phyloP scores from a whole-genome alignment of 2,113 vertebrate genomes.

The Pipra filicauda region DNA sequence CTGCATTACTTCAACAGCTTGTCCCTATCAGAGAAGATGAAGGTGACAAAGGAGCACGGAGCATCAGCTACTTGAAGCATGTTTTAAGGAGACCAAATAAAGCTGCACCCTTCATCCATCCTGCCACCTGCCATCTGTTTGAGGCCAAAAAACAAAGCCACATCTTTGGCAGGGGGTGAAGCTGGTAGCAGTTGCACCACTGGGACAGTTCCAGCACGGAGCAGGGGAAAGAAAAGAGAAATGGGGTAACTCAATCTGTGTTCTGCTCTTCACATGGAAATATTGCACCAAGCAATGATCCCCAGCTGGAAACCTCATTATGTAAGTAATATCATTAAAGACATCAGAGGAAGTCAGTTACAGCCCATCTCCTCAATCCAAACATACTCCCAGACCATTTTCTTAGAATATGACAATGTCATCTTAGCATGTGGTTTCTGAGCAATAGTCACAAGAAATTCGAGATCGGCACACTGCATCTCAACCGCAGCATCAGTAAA shows the following conservation, averaged over 20 bases:
- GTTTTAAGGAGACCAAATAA: not conserved
- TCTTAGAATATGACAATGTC: not conserved
- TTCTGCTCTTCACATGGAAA: not conserved
- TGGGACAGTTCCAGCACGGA: not conserved
- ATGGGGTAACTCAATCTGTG: not conserved
- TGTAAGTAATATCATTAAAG: not conserved
- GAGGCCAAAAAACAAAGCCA: not conserved
- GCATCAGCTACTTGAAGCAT: not conserved
- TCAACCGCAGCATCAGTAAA: not conserved
- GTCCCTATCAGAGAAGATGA: not conserved
- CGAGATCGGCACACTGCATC: not conserved
- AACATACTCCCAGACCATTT: not conserved
- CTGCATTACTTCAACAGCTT: not conserved
- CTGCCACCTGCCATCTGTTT: not conserved
- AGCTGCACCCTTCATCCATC: not conserved
- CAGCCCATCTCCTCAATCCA: not conserved
- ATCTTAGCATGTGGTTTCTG: not conserved
- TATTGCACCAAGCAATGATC: not conserved
- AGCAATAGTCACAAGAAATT: not conserved
- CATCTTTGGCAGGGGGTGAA: not conserved
- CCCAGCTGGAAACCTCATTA: not conserved
- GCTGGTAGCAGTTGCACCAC: not conserved
- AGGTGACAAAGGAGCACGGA: accelerated
- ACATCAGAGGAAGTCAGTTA: not conserved
- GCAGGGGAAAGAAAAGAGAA: not conserved